Conservation (phyloP, 2,888 invertebrate genomes). For the Phymatocera aterrima region DNA sequence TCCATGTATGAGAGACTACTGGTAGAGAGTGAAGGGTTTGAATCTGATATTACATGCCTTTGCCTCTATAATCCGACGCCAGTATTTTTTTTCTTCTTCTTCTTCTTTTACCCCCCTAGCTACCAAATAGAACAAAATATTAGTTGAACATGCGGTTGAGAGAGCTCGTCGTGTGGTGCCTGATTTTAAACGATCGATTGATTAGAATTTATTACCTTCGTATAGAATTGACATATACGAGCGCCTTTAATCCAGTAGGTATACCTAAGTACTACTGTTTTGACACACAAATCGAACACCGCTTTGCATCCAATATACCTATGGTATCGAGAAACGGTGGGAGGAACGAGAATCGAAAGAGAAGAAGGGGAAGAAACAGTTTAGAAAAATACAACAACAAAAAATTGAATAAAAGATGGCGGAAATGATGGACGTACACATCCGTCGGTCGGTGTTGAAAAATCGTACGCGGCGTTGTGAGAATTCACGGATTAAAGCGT, state of each 20-base stretch:
- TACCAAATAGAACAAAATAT: background rate
- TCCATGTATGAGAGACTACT: too few relatives aligned
- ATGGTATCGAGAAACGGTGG: background rate
- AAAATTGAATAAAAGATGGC: background rate
- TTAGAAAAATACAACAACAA: background rate
- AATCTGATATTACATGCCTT: background rate
- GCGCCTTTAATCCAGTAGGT: background rate
- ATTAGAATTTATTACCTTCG: conserved; percentile 27
- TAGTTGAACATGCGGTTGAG: background rate
- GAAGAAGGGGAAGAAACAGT: background rate
- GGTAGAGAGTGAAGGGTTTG: conserved; percentile 4
- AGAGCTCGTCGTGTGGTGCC: background rate
- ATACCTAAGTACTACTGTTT: background rate
- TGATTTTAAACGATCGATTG: conserved; percentile 25
- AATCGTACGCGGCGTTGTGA: background rate
- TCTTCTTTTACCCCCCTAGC: background rate
- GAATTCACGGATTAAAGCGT: conserved; percentile 34
- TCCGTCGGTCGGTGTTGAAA: too few relatives aligned
- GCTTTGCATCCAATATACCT: background rate
- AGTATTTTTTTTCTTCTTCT: too few relatives aligned
- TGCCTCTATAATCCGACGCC: background rate
- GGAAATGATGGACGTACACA: conserved; percentile 15
- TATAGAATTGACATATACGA: conserved; percentile 5
- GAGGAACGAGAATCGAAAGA: background rate
- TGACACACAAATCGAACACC: conserved; percentile 11